Conservation (phyloP, 2,888 invertebrate species). For the Idaea aversata region DNA sequence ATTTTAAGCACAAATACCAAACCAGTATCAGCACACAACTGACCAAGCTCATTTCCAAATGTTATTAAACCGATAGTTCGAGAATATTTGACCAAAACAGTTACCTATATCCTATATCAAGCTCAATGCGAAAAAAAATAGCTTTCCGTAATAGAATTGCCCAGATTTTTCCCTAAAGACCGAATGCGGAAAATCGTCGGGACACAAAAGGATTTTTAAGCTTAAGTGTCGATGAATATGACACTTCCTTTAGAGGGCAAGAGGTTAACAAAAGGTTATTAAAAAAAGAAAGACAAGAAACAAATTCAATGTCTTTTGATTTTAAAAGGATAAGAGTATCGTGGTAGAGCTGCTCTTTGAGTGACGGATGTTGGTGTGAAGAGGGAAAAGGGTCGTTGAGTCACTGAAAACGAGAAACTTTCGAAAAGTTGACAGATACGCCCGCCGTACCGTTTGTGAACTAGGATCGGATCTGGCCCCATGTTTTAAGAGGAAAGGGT, state of each 20-base stretch:
- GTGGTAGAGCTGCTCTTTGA: not conserved
- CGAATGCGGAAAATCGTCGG: not conserved
- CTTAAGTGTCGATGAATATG: constrained; percentile 1
- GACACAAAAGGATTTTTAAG: not conserved
- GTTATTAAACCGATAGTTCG: not conserved
- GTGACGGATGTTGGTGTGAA: not conserved
- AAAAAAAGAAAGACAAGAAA: not conserved
- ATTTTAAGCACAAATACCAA: not conserved
- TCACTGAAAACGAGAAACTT: not conserved
- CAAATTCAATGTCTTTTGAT: not conserved
- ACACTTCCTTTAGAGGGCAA: not conserved
- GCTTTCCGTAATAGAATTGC: not conserved
- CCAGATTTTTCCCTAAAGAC: not conserved
- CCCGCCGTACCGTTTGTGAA: not conserved
- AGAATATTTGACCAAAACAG: not conserved
- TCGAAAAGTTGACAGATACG: not conserved
- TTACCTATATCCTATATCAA: not conserved
- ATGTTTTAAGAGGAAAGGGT: not conserved
- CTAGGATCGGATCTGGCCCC: not conserved
- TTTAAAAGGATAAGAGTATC: not conserved
- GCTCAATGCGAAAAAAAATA: not conserved
- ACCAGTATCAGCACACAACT: not conserved
- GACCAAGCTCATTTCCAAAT: not conserved
- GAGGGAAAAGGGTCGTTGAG: not conserved
- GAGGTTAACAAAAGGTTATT: not conserved